Conservation (phyloP, 2,113 vertebrate species). For the Pantherophis guttatus region DNA sequence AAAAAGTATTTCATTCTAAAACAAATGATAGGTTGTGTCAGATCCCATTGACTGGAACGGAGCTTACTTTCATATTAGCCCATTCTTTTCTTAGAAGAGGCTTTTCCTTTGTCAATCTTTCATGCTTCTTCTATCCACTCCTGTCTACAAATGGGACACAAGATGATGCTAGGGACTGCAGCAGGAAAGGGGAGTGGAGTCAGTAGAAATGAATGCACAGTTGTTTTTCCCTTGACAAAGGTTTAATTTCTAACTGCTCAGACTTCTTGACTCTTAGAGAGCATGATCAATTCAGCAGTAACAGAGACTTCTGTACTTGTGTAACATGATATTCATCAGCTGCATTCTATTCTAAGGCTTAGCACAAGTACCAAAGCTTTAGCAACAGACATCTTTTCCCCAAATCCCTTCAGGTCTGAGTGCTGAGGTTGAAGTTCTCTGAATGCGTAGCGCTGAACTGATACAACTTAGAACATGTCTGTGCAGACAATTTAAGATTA, state of each 20-base stretch:
- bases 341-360: neutral
- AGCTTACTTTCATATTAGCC: neutral
- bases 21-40: neutral
- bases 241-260: neutral
- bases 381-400: neutral
- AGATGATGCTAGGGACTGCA: neutral
- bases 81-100: neutral
- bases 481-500: neutral
- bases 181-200: neutral
- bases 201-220: neutral
- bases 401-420: neutral
- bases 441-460: neutral
- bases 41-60: neutral
- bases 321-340: neutral
- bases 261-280: neutral
- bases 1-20: neutral
- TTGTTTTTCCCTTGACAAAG: neutral
- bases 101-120: neutral
- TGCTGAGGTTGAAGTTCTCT: neutral
- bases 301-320: neutral
- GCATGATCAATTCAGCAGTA: neutral
- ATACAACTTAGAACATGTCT: neutral
- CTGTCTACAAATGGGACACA: neutral
- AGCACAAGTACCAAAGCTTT: neutral
- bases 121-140: neutral